A percentile compares a stretch with the other conserved stretches of the same genome.
These are phyloP conservation scores for Actinia equina DNA, from an alignment of 64 coral and sea anemone species.

Conservation along the genomic window DNA sequence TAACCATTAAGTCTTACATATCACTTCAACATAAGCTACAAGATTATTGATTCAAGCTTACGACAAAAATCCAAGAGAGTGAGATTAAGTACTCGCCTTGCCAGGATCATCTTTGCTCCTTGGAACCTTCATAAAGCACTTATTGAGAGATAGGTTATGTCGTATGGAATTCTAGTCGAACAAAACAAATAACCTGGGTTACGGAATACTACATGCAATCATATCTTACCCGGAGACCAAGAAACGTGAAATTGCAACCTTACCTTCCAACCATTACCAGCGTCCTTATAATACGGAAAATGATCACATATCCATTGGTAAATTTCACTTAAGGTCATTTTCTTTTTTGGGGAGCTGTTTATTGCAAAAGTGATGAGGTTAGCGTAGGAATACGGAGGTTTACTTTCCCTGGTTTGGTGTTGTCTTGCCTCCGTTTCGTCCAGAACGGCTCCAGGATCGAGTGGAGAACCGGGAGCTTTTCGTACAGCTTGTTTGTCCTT, in stretches of 20 bases:
- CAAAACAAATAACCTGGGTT: conserved; percentile 11
- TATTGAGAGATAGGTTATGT: conserved; percentile 92
- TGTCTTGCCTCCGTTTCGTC: conserved; percentile 95
- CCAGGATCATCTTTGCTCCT: conserved; percentile 95
- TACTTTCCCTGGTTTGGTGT: conserved; percentile 94
- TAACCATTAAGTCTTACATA: not conserved
- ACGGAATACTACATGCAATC: not conserved
- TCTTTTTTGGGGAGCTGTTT: conserved; percentile 92
- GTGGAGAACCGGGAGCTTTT: conserved; percentile 90
- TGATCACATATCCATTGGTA: conserved; percentile 99
- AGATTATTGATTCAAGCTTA: not conserved
- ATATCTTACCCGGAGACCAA: not conserved
- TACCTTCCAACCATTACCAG: conserved; percentile 99
- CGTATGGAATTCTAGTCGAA: conserved; percentile 87
- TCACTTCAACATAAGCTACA: not conserved
- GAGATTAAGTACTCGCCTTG: conserved; percentile 55
- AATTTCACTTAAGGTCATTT: conserved; percentile 99
- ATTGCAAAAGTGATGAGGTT: conserved; percentile 99
- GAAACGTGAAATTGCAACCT: not conserved
- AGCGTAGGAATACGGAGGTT: conserved; percentile 98
- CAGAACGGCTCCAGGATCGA: conserved; percentile 86
- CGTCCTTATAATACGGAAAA: conserved; percentile 99
- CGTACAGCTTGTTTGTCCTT: conserved; percentile 75
- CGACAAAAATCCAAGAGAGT: not conserved
- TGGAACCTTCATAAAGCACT: conserved; percentile 98